Evolutionary conservation across 53 echinoderm and acorn worm genomes (phyloP).

Genomic region (Crossaster papposus): DNA sequence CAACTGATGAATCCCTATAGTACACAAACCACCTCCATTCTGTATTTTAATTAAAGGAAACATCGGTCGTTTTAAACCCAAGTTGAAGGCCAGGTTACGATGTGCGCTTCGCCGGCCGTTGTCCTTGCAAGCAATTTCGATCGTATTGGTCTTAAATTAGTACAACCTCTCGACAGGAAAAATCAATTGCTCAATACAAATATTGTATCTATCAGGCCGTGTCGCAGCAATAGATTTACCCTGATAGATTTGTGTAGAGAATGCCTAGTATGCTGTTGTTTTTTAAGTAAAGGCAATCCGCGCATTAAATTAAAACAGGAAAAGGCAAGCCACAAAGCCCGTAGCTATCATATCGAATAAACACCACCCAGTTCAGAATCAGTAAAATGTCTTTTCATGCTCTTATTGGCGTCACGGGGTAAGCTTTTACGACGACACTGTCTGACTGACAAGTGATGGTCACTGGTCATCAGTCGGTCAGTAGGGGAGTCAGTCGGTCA

Average conservation of each 20-base stretch:
- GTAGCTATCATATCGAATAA: no score
- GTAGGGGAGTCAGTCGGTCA: no score
- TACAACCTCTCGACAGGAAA: neutral
- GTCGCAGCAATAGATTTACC: neutral
- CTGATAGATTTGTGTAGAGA: neutral
- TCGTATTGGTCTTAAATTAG: neutral
- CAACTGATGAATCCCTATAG: neutral
- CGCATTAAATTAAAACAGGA: no score
- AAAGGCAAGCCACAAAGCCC: no score
- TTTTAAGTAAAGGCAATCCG: neutral
- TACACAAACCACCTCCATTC: neutral
- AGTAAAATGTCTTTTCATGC: no score
- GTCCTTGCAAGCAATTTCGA: neutral
- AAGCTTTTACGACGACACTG: no score
- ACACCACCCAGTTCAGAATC: no score
- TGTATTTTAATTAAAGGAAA: neutral
- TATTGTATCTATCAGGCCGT: neutral
- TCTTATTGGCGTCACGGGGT: no score
- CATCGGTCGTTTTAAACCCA: neutral
- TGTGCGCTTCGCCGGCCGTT: neutral
- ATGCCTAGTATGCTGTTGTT: neutral
- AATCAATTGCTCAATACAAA: neutral
- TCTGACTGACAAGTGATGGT: no score
- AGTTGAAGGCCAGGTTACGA: slow-evolving; percentile 9
- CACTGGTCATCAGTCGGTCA: no score